Evolutionary conservation across 2,113 vertebrate genomes (phyloP).

Genomic region (Pterocles burchelli): DNA sequence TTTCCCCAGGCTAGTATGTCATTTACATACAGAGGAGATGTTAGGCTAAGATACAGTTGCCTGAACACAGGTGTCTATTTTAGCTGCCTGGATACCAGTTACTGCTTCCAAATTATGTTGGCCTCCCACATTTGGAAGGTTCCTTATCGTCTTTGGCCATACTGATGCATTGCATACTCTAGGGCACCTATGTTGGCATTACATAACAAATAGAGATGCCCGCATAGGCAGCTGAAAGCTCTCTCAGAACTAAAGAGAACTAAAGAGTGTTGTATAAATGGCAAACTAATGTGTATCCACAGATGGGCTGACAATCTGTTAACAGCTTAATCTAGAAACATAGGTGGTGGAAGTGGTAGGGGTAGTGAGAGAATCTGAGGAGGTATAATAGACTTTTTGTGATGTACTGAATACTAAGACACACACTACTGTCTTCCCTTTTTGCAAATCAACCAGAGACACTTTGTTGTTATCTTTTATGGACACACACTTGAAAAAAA

Average conservation of each 20-base stretch:
- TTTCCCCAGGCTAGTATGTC: neutral
- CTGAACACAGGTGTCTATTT: neutral
- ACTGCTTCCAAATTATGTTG: neutral
- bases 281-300: neutral
- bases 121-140: neutral
- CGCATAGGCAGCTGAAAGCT: neutral
- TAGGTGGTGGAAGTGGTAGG: neutral
- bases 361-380: neutral
- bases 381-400: neutral
- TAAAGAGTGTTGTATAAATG: neutral
- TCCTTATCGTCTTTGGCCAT: neutral
- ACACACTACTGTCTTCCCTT: neutral
- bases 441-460: neutral
- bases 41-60: neutral
- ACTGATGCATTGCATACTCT: neutral
- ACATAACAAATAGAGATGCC: neutral
- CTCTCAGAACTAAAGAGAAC: neutral
- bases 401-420: neutral
- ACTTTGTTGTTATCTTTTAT: neutral
- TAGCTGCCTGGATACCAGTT: neutral
- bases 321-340: neutral
- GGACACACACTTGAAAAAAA: neutral
- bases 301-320: neutral
- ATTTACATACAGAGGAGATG: slow-evolving; percentile 8
- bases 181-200: neutral